These are phyloP conservation scores for Cinclus cinclus DNA, from an alignment of 2,113 vertebrate species.

Conservation along the genomic window DNA sequence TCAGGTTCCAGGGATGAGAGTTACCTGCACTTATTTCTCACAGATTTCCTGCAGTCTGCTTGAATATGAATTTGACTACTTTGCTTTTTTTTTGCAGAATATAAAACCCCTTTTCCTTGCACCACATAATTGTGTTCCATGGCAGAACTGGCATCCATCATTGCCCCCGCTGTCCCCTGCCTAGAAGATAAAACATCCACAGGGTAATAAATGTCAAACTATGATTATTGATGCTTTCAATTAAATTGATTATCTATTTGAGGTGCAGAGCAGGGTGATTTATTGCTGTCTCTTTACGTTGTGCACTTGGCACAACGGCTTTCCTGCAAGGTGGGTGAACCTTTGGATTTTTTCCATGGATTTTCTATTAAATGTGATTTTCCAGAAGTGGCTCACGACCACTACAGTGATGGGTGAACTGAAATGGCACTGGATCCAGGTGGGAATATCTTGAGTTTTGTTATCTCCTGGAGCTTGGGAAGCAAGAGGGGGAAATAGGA, in stretches of 20 bases:
- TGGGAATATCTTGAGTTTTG: not conserved
- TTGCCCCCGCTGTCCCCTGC: conserved; percentile 80
- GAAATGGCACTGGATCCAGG: not conserved
- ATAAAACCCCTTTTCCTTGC: conserved; percentile 69
- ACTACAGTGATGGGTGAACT: not conserved
- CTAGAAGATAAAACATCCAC: conserved; percentile 91
- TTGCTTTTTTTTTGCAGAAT: not conserved
- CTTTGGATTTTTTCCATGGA: conserved; percentile 27
- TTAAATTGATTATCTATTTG: conserved; percentile 93
- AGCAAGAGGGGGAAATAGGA: not conserved
- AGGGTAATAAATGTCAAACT: conserved; percentile 91
- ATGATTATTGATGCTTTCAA: conserved; percentile 91
- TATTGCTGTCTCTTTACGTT: conserved; percentile 70
- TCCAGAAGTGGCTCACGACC: conserved; percentile 8
- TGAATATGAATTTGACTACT: conserved; percentile 64
- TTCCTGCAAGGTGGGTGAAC: conserved; percentile 70
- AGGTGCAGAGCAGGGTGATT: conserved; percentile 75
- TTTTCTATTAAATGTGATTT: conserved; percentile 63
- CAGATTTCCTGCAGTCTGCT: conserved; percentile 32
- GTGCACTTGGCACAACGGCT: conserved; percentile 59
- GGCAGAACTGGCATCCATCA: conserved; percentile 89
- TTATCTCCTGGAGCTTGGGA: not conserved
- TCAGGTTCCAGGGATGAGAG: not conserved
- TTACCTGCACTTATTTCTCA: conserved; percentile 42
- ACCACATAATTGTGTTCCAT: conserved; percentile 79